Evolutionary conservation across 2,113 vertebrate genomes (phyloP).

Genomic region (Polyodon spathula): DNA sequence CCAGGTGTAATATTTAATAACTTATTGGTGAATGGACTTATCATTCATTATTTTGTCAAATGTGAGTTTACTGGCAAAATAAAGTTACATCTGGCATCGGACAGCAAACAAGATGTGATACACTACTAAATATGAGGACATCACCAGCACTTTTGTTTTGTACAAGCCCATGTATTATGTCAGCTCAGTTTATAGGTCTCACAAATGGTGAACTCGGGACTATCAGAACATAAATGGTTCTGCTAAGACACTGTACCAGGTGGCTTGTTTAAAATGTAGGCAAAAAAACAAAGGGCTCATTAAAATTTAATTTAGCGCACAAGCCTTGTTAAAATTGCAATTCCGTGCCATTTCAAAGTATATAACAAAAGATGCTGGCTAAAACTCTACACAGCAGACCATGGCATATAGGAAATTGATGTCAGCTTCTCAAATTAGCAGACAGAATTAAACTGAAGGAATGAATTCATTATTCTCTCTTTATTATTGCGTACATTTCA

Average conservation of each 20-base stretch:
- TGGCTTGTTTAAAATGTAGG: not conserved
- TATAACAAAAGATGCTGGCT: constrained; percentile 32
- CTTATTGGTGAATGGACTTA: constrained; percentile 1
- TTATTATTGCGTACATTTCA: constrained; percentile 46
- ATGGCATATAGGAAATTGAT: constrained; percentile 54
- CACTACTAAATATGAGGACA: not conserved
- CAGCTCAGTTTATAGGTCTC: no score
- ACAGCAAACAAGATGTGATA: not conserved
- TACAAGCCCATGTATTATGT: no score
- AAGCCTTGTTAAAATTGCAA: constrained; percentile 13
- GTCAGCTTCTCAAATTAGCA: constrained; percentile 54
- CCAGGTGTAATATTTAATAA: constrained; percentile 28
- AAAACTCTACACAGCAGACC: constrained; percentile 11
- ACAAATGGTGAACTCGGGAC: not conserved
- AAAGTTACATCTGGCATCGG: not conserved
- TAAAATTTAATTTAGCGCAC: constrained; percentile 28
- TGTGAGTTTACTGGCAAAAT: constrained; percentile 44
- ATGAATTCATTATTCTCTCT: constrained; percentile 53
- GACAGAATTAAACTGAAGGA: constrained; percentile 50
- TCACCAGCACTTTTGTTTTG: constrained; percentile 1
- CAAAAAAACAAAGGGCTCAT: constrained; percentile 26
- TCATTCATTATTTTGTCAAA: constrained; percentile 21
- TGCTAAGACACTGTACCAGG: constrained; percentile 5
- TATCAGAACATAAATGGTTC: constrained; percentile 1
- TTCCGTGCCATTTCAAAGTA: constrained; percentile 47